Evolutionary conservation across 2,888 invertebrate genomes (phyloP).

Genomic region (Cybosia mesomella): DNA sequence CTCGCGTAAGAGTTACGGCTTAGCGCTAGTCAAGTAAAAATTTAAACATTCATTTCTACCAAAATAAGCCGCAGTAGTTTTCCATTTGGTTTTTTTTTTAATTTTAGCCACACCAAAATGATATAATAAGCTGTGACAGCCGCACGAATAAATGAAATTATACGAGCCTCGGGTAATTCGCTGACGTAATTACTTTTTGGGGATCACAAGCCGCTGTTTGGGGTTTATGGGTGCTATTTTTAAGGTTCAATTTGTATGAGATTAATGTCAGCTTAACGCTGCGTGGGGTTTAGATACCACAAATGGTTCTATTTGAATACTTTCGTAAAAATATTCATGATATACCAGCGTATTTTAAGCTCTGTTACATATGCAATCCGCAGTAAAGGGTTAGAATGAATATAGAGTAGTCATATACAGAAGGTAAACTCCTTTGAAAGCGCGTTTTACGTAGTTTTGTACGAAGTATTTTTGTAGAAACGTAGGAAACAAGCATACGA

Average conservation of each 20-base stretch:
- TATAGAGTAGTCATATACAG: neutral
- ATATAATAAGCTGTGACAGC: constrained; percentile 39
- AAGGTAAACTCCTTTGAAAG: neutral
- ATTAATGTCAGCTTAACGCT: constrained; percentile 38
- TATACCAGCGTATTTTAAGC: neutral
- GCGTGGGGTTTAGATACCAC: neutral
- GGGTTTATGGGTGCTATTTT: constrained; percentile 33
- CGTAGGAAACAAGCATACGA: too few relatives aligned
- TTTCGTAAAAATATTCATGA: constrained; percentile 7
- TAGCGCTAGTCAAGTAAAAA: neutral
- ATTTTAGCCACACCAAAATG: constrained; percentile 25
- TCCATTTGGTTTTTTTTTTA: constrained; percentile 9
- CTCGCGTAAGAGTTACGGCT: neutral
- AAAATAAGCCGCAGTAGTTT: constrained; percentile 19
- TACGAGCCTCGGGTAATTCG: constrained; percentile 40
- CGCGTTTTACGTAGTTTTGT: too few relatives aligned
- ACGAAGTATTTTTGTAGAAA: too few relatives aligned
- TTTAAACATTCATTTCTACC: neutral
- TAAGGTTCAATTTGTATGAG: constrained; percentile 43
- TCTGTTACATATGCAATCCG: neutral
- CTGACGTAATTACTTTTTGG: constrained; percentile 49
- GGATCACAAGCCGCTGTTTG: constrained; percentile 23
- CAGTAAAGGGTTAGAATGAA: neutral
- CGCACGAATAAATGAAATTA: constrained; percentile 49
- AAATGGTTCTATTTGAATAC: neutral